These are phyloP conservation scores for Morone saxatilis DNA, from an alignment of 2,113 vertebrate species.

Conservation along the genomic window DNA sequence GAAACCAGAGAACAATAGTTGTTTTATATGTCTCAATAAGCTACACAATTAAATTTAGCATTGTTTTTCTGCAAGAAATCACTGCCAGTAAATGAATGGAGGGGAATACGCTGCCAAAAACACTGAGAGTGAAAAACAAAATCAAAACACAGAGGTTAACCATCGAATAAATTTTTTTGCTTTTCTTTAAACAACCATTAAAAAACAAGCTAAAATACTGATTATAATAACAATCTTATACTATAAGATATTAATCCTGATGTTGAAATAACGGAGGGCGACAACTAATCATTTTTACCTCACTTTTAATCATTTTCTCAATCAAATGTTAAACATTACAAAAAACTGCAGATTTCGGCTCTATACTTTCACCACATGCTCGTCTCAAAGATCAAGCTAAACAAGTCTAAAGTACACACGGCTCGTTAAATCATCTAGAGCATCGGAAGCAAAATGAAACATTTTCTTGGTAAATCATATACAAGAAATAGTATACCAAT, in stretches of 20 bases:
- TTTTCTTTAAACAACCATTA: background rate
- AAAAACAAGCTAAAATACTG: background rate
- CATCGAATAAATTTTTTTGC: background rate
- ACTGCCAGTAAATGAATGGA: background rate
- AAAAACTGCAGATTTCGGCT: too few relatives aligned
- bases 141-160: background rate
- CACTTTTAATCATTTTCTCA: too few relatives aligned
- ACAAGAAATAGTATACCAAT: background rate
- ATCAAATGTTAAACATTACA: too few relatives aligned
- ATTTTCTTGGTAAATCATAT: background rate
- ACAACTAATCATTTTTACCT: background rate
- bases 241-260: background rate
- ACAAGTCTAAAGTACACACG: too few relatives aligned
- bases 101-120: slow-evolving; percentile 1
- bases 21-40: background rate
- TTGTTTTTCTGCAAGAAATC: background rate
- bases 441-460: background rate
- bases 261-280: background rate
- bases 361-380: too few relatives aligned
- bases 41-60: background rate
- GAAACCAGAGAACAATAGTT: background rate
- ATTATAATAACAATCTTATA: background rate
- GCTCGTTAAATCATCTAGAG: too few relatives aligned
- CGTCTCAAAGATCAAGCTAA: too few relatives aligned
- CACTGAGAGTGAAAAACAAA: background rate